A percentile compares a stretch with the other conserved stretches of the same genome.
phyloP scores from a whole-genome alignment of 1,140 invertebrate species.

The Papilio helenus region DNA sequence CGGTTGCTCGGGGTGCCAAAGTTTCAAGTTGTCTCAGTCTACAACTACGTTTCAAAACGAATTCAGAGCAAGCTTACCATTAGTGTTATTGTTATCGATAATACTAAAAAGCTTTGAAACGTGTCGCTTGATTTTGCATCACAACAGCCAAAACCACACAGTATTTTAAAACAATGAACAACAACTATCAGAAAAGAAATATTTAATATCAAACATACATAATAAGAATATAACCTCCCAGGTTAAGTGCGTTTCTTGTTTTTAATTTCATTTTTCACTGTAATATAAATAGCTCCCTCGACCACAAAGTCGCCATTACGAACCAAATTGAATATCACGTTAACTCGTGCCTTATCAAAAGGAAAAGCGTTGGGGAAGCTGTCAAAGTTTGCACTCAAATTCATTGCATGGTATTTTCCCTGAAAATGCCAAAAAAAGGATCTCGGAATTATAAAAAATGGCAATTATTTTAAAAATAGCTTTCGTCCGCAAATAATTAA shows the following conservation, averaged over 20 bases:
- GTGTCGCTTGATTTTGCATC: too few relatives aligned
- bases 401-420: slow-evolving; percentile 44
- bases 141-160: too few relatives aligned
- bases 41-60: neutral
- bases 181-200: neutral
- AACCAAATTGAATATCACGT: slow-evolving; percentile 4
- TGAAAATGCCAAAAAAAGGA: slow-evolving; percentile 38
- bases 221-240: too few relatives aligned
- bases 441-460: neutral
- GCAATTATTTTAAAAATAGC: too few relatives aligned
- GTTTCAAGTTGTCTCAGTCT: too few relatives aligned
- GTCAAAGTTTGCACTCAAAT: slow-evolving; percentile 45
- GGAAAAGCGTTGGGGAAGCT: slow-evolving; percentile 53
- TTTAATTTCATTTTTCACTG: neutral
- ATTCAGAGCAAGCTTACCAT: neutral
- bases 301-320: neutral
- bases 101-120: too few relatives aligned
- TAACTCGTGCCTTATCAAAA: slow-evolving; percentile 48
- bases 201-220: neutral
- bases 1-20: too few relatives aligned
- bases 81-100: too few relatives aligned
- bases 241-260: neutral
- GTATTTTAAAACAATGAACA: too few relatives aligned
- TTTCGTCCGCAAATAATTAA: too few relatives aligned
- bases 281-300: neutral